Evolutionary conservation across 2,888 invertebrate genomes (phyloP).

Genomic region (Hypolimnas misippus): DNA sequence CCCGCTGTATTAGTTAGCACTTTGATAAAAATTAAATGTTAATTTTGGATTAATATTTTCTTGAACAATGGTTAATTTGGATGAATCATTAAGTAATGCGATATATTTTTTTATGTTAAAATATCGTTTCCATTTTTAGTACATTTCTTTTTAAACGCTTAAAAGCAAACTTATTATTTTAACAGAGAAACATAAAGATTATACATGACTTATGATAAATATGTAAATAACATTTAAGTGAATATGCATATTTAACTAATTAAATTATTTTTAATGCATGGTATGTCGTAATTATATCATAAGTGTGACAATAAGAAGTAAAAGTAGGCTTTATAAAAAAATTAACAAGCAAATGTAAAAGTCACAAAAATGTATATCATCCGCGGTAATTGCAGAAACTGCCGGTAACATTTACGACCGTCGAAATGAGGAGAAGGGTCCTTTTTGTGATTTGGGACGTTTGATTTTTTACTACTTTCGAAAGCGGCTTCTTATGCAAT

Average conservation of each 20-base stretch:
- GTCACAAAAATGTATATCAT: slow-evolving; percentile 46
- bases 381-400: slow-evolving; percentile 42
- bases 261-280: no score
- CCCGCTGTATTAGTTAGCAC: slow-evolving; percentile 10
- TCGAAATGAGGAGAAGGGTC: slow-evolving; percentile 47
- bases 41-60: no score
- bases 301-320: slow-evolving; percentile 33
- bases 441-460: slow-evolving; percentile 42
- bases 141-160: no score
- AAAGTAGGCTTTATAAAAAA: slow-evolving; percentile 37
- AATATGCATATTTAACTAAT: no score
- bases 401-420: slow-evolving; percentile 56
- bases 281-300: slow-evolving; percentile 15
- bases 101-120: background rate
- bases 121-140: no score
- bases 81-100: background rate
- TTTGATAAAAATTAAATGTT: no score
- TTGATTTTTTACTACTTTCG: slow-evolving; percentile 65
- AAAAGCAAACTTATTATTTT: no score
- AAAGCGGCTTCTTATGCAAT: slow-evolving; percentile 72
- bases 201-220: no score
- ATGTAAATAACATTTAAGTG: no score
- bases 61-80: no score
- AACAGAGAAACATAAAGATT: no score
- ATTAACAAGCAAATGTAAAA: slow-evolving; percentile 42